phyloP scores from a whole-genome alignment of 2,113 vertebrate genomes.

The Narcine bancroftii region DNA sequence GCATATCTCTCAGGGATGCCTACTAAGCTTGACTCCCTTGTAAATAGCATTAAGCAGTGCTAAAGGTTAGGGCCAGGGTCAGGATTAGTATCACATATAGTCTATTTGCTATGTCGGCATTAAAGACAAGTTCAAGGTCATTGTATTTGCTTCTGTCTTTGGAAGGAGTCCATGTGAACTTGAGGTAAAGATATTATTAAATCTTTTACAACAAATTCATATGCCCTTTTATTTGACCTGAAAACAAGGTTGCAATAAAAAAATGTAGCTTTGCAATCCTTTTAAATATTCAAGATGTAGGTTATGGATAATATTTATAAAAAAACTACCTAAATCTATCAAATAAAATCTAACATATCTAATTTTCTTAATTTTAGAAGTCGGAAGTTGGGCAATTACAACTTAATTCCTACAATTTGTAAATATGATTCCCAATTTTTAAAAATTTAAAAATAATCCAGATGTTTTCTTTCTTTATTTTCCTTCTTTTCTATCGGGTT shows the following conservation, averaged over 20 bases:
- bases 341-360: no score
- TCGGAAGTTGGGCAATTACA: no score
- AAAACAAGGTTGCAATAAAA: background rate
- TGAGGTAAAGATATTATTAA: background rate
- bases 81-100: background rate
- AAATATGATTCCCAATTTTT: no score
- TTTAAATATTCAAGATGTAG: background rate
- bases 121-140: constrained; percentile 22
- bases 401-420: no score
- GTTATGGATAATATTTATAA: no score
- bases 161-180: background rate
- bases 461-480: no score
- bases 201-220: background rate
- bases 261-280: background rate
- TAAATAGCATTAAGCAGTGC: constrained; percentile 30
- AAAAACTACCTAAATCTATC: no score
- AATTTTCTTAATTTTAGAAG: no score
- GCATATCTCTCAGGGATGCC: constrained; percentile 22
- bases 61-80: constrained; percentile 31
- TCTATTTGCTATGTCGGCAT: constrained; percentile 24
- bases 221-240: background rate
- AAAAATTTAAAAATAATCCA: no score
- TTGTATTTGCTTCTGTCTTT: background rate
- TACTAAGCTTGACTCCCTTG: constrained; percentile 15
- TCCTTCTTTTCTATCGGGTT: no score